Conservation (phyloP, 1,140 invertebrate genomes). For the Drosophila auraria region DNA sequence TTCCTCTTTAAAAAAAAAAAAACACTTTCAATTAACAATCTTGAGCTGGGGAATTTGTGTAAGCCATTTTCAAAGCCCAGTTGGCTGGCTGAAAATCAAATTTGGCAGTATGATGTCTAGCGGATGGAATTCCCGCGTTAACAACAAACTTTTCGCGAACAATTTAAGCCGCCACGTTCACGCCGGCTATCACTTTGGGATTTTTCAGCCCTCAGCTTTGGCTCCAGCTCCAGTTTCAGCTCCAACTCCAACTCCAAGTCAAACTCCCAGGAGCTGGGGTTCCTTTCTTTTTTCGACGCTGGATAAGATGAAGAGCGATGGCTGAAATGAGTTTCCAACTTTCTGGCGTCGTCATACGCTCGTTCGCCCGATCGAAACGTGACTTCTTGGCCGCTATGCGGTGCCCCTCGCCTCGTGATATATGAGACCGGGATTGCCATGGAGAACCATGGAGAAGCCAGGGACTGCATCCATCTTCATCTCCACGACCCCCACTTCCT, state of each 20-base stretch:
- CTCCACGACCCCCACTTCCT: neutral
- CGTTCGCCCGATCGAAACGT: conserved; percentile 48
- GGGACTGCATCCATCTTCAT: conserved; percentile 34
- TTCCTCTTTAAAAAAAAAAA: neutral
- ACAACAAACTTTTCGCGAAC: conserved; percentile 28
- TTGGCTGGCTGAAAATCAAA: conserved; percentile 13
- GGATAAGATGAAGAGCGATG: conserved; percentile 30
- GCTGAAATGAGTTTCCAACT: conserved; percentile 38
- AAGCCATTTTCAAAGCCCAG: conserved; percentile 1
- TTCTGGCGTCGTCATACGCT: conserved; percentile 32
- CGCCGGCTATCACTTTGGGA: conserved; percentile 14
- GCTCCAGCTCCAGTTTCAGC: neutral
- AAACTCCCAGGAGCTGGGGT: conserved; percentile 10
- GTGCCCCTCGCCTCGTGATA: conserved; percentile 13
- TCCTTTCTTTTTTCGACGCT: neutral
- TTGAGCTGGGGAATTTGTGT: neutral
- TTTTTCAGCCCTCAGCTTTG: neutral
- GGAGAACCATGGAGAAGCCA: neutral
- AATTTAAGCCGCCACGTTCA: conserved; percentile 39
- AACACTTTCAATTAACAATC: conserved; percentile 6
- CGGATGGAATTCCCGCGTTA: conserved; percentile 4
- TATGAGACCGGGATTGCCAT: conserved; percentile 33
- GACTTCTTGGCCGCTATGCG: conserved; percentile 35
- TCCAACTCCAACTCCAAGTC: neutral
- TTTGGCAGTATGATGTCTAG: conserved; percentile 5